Evolutionary conservation across 2,797 vertebrate species (phyloP).

Genomic region (Myotis findleyi): DNA sequence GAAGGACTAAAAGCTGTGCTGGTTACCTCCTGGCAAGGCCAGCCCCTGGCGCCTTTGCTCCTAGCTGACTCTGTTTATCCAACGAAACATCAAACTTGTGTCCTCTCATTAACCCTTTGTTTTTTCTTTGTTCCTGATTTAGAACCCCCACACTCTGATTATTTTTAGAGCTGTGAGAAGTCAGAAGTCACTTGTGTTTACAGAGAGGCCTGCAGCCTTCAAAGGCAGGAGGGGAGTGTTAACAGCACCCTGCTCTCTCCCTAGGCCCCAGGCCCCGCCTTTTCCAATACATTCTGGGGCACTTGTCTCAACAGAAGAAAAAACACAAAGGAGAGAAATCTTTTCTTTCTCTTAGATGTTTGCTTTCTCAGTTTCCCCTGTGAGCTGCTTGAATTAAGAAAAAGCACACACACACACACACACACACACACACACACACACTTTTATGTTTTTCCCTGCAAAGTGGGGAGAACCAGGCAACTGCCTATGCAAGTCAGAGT

Average conservation of each 20-base stretch:
- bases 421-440: neutral
- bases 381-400: conserved; percentile 14
- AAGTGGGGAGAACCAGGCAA: neutral
- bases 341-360: conserved; percentile 69
- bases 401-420: neutral
- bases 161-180: conserved; percentile 75
- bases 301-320: conserved; percentile 12
- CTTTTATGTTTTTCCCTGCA: neutral
- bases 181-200: conserved; percentile 75
- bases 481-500: neutral
- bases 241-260: conserved; percentile 22
- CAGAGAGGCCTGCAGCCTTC: conserved; percentile 60
- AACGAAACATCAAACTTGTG: conserved; percentile 67
- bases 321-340: conserved; percentile 62
- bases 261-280: neutral
- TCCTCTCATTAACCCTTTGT: conserved; percentile 79
- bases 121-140: conserved; percentile 71
- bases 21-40: neutral
- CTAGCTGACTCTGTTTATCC: conserved; percentile 53
- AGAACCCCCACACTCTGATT: conserved; percentile 71
- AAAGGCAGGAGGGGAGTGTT: conserved; percentile 62
- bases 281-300: conserved; percentile 41
- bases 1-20: neutral
- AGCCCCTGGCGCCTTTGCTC: neutral
- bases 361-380: conserved; percentile 56